phyloP scores from a whole-genome alignment of 2,888 invertebrate genomes.

The Orthosia gothica region DNA sequence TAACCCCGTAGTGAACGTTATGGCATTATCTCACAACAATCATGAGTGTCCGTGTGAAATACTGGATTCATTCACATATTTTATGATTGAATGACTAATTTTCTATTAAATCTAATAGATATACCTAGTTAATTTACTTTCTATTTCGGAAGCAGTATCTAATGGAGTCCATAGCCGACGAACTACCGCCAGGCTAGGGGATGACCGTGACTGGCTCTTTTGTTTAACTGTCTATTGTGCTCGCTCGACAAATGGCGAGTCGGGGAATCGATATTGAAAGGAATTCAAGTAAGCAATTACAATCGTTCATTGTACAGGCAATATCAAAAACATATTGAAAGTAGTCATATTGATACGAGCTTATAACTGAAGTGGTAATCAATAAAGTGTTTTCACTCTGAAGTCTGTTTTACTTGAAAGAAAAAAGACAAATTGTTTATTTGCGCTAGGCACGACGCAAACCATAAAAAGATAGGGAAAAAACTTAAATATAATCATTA shows the following conservation, averaged over 20 bases:
- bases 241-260: slow-evolving; percentile 33
- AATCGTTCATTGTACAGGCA: slow-evolving; percentile 16
- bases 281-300: slow-evolving; percentile 47
- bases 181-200: background rate
- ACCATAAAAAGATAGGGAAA: no score
- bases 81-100: slow-evolving; percentile 6
- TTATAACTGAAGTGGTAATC: slow-evolving; percentile 21
- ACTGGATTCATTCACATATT: slow-evolving; percentile 1
- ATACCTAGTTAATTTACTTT: background rate
- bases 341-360: slow-evolving; percentile 18
- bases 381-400: slow-evolving; percentile 1
- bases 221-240: slow-evolving; percentile 47
- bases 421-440: no score
- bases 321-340: slow-evolving; percentile 23
- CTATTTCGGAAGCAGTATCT: background rate
- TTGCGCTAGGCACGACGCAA: no score
- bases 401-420: background rate
- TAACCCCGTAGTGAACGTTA: slow-evolving; percentile 6
- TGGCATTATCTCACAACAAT: slow-evolving; percentile 30
- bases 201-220: slow-evolving; percentile 44
- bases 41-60: slow-evolving; percentile 16
- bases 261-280: slow-evolving; percentile 32
- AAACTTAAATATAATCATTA: no score
- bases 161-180: slow-evolving; percentile 11
- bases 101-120: slow-evolving; percentile 5